These are phyloP conservation scores for Brachymystax lenok DNA, from an alignment of 2,797 vertebrate genomes.

Conservation along the genomic window DNA sequence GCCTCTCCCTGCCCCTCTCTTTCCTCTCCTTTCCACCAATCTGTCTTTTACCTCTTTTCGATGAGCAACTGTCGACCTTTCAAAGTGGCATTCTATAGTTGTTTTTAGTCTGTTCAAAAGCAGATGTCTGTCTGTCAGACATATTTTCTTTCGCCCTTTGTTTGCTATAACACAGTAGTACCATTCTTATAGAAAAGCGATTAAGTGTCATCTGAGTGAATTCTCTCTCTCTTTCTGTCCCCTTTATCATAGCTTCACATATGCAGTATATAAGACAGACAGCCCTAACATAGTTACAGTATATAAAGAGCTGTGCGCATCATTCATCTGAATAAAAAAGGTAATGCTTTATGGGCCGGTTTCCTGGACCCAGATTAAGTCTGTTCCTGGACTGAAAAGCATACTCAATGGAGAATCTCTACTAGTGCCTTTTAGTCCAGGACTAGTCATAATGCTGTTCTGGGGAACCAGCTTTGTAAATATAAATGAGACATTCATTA, in stretches of 20 bases:
- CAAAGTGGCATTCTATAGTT: conserved; percentile 1
- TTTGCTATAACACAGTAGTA: conserved; percentile 20
- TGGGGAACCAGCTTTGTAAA: neutral
- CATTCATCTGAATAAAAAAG: neutral
- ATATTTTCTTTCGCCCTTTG: neutral
- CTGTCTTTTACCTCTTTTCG: conserved; percentile 35
- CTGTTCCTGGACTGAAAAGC: neutral
- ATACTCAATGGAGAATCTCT: neutral
- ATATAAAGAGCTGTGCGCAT: neutral
- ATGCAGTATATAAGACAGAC: neutral
- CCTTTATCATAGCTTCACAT: neutral
- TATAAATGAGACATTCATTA: neutral
- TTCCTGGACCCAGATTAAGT: neutral
- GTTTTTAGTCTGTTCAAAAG: neutral
- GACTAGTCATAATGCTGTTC: neutral
- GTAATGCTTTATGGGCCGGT: neutral
- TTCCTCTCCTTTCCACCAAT: conserved; percentile 10
- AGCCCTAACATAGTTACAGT: neutral
- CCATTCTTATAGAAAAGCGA: conserved; percentile 20
- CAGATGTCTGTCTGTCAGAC: neutral
- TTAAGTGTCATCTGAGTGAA: neutral
- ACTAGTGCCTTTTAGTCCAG: neutral
- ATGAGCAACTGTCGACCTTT: neutral
- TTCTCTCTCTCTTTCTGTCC: neutral
- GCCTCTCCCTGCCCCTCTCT: neutral